These are phyloP conservation scores for Porphyrio hochstetteri DNA, from an alignment of 2,113 vertebrate species.

Conservation along the genomic window DNA sequence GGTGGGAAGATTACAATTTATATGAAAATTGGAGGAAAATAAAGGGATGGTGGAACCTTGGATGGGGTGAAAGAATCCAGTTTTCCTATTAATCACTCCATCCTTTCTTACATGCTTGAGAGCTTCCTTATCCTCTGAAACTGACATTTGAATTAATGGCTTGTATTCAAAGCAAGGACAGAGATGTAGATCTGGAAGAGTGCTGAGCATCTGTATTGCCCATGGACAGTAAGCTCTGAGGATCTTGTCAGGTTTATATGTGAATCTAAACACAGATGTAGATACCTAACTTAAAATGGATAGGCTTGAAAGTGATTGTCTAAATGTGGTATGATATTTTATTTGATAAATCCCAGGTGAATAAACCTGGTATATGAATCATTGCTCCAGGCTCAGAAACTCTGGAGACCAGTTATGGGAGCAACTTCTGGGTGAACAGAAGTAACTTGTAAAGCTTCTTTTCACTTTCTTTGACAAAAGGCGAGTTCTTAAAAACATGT, in stretches of 20 bases:
- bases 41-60: neutral
- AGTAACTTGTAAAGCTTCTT: constrained; percentile 15
- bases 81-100: neutral
- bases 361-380: neutral
- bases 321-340: neutral
- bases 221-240: neutral
- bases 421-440: neutral
- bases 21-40: neutral
- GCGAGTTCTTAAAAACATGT: neutral
- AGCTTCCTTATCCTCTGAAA: neutral
- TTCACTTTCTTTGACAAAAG: neutral
- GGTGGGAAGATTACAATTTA: neutral
- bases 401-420: neutral
- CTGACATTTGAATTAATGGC: neutral
- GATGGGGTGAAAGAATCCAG: neutral
- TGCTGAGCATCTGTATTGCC: neutral
- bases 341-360: constrained; percentile 17
- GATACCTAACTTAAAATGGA: neutral
- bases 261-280: neutral
- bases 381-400: neutral
- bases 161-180: neutral
- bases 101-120: neutral
- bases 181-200: neutral
- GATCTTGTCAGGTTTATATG: neutral
- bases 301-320: neutral